phyloP scores from a whole-genome alignment of 2,888 invertebrate genomes.

The Campoletis raptor region DNA sequence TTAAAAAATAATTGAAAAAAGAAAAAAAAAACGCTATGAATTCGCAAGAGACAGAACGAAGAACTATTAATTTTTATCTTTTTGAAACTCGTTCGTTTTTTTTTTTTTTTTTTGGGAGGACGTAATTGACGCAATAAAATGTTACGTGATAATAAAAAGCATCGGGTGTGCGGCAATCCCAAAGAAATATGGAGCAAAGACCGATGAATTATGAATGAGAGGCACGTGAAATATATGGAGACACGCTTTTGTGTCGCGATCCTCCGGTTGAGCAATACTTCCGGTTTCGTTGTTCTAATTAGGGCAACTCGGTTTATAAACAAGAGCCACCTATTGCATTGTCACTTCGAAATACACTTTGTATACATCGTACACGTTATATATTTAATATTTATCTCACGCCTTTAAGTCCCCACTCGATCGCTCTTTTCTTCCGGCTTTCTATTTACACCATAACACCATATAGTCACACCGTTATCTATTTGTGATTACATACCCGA shows the following conservation, averaged over 20 bases:
- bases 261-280: slow-evolving; percentile 55
- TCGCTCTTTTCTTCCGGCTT: slow-evolving; percentile 60
- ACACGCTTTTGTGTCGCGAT: slow-evolving; percentile 8
- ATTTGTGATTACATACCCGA: slow-evolving; percentile 28
- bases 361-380: neutral
- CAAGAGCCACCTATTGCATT: slow-evolving; percentile 21
- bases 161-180: neutral
- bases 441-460: slow-evolving; percentile 47
- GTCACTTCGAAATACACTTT: slow-evolving; percentile 43
- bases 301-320: slow-evolving; percentile 13
- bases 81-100: neutral
- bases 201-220: slow-evolving; percentile 25
- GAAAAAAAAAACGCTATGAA: neutral
- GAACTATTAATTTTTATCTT: neutral
- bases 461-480: slow-evolving; percentile 37
- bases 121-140: neutral
- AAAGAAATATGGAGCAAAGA: slow-evolving; percentile 34
- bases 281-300: slow-evolving; percentile 50
- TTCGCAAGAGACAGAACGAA: neutral
- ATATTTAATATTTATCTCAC: slow-evolving; percentile 54
- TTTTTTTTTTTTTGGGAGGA: neutral
- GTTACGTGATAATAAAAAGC: slow-evolving; percentile 8
- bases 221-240: slow-evolving; percentile 14
- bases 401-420: slow-evolving; percentile 10
- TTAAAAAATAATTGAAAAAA: too few relatives aligned